A percentile compares a stretch with the other conserved stretches of the same genome.
These are phyloP conservation scores for Eupithecia tripunctaria DNA, from an alignment of 2,888 invertebrate species.

Conservation along the genomic window DNA sequence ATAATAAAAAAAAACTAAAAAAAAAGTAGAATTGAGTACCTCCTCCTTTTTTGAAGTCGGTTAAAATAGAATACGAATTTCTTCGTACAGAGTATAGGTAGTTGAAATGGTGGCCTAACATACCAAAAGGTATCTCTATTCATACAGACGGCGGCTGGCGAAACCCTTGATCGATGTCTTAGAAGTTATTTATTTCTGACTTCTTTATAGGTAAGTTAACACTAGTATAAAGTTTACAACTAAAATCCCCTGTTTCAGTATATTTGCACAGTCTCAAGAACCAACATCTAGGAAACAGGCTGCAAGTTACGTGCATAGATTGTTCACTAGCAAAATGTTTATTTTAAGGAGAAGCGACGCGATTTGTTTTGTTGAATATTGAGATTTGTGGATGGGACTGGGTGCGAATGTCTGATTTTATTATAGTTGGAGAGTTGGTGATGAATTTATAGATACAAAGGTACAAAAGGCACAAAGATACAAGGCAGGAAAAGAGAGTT, in stretches of 20 bases:
- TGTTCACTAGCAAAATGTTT: constrained; percentile 55
- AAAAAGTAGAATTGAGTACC: too few species aligned
- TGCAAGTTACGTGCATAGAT: constrained; percentile 63
- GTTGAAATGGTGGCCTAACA: too few species aligned
- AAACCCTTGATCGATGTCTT: too few species aligned
- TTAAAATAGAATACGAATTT: too few species aligned
- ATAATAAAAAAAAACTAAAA: too few species aligned
- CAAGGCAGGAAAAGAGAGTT: neutral
- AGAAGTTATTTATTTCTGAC: too few species aligned
- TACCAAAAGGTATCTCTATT: too few species aligned
- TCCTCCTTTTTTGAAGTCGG: too few species aligned
- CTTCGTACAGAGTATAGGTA: too few species aligned
- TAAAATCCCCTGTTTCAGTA: neutral
- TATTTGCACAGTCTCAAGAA: constrained; percentile 35
- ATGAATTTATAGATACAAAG: neutral
- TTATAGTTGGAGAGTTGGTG: constrained; percentile 7
- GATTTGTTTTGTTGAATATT: constrained; percentile 41
- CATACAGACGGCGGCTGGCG: too few species aligned
- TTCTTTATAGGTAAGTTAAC: too few species aligned
- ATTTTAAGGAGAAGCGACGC: constrained; percentile 51
- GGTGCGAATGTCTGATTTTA: constrained; percentile 39
- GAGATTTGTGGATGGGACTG: constrained; percentile 39
- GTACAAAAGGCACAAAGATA: too few species aligned
- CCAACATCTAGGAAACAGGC: constrained; percentile 38
- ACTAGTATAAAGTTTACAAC: neutral